Conservation (phyloP, 2,113 vertebrate species). For the Struthidea cinerea region DNA sequence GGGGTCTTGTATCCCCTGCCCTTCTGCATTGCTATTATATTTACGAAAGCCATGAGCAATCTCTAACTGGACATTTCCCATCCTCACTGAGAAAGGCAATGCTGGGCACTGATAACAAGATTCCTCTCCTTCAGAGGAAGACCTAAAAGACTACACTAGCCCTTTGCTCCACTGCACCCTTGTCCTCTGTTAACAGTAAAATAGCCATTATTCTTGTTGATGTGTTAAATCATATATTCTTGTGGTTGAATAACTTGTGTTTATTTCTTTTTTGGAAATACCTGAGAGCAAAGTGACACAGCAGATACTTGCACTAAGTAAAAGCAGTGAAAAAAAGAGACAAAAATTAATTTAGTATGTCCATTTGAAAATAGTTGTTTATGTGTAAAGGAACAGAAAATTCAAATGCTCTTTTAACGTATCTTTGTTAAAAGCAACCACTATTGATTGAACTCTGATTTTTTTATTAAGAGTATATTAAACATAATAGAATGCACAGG, state of each 20-base stretch:
- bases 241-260: background rate
- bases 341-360: background rate
- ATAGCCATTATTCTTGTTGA: background rate
- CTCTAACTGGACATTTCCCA: background rate
- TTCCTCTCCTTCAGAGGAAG: background rate
- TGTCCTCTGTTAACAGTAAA: background rate
- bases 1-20: background rate
- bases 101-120: background rate
- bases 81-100: fast-evolving
- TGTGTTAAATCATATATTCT: background rate
- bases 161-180: background rate
- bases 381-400: background rate
- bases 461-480: background rate
- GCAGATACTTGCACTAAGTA: background rate
- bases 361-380: background rate
- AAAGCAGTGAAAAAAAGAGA: background rate
- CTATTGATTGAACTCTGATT: background rate
- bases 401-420: background rate
- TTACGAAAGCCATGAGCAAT: background rate
- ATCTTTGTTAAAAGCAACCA: background rate
- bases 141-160: background rate
- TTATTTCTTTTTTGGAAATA: background rate
- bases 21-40: background rate
- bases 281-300: background rate
- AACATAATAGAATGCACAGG: background rate